phyloP scores from a whole-genome alignment of 2,113 vertebrate genomes.

The Porphyrio hochstetteri region DNA sequence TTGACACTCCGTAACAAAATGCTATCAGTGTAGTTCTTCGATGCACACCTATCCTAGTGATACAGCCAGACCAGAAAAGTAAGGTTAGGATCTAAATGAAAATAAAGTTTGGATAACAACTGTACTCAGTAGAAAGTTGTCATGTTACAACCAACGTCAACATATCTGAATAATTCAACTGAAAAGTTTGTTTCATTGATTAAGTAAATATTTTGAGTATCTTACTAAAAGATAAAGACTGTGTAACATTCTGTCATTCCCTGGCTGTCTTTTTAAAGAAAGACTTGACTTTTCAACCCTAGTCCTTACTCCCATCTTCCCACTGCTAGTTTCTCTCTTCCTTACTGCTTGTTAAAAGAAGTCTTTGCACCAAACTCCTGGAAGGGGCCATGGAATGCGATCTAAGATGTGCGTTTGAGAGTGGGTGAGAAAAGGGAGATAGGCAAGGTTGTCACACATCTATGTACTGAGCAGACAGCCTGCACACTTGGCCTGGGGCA shows the following conservation, averaged over 20 bases:
- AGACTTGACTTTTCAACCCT: not conserved
- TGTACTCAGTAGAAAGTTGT: not conserved
- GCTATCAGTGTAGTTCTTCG: not conserved
- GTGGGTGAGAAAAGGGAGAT: not conserved
- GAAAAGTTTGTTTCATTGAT: not conserved
- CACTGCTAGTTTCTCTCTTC: not conserved
- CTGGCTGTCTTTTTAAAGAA: not conserved
- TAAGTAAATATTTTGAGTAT: not conserved
- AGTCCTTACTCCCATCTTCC: not conserved
- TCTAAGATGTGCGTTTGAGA: not conserved
- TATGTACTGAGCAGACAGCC: rapidly evolving
- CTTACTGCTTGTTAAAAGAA: not conserved
- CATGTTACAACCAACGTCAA: not conserved
- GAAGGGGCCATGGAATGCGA: rapidly evolving
- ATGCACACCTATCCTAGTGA: not conserved
- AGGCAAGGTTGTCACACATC: not conserved
- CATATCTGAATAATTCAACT: not conserved
- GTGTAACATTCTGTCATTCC: not conserved
- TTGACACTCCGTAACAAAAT: not conserved
- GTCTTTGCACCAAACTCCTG: not conserved
- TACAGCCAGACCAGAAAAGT: not conserved
- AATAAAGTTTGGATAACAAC: not conserved
- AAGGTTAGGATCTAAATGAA: not conserved
- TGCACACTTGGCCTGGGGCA: rapidly evolving
- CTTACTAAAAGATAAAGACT: not conserved